Evolutionary conservation across 2,797 vertebrate species (phyloP).

Genomic region (Aulostomus chinensis): DNA sequence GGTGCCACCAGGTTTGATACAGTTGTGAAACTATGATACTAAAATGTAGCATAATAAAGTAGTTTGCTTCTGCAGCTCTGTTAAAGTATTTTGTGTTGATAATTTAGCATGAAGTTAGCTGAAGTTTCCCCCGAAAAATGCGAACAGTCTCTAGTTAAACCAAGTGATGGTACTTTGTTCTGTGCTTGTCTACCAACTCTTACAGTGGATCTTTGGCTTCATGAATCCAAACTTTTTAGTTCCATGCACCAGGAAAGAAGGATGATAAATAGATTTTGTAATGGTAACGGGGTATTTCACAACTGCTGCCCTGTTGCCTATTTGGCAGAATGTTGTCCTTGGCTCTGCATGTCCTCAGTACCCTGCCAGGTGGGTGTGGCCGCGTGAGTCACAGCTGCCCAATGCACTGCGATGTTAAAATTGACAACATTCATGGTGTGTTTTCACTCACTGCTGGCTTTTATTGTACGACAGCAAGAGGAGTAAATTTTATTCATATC

Average conservation of each 20-base stretch:
- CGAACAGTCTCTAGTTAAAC: no score
- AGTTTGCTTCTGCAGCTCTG: no score
- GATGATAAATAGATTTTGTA: not conserved
- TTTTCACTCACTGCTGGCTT: conserved; percentile 37
- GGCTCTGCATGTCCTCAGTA: conserved; percentile 1
- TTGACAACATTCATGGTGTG: conserved; percentile 35
- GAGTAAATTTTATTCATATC: not conserved
- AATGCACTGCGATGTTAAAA: conserved; percentile 21
- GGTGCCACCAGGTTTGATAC: no score
- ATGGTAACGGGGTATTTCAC: conserved; percentile 9
- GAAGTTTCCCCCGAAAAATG: no score
- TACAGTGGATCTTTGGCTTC: no score
- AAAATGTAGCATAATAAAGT: no score
- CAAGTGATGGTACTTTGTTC: no score
- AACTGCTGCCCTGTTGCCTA: conserved; percentile 9
- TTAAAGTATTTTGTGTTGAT: not conserved
- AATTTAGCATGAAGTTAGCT: no score
- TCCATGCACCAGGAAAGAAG: not conserved
- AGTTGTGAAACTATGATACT: no score
- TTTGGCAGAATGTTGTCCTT: conserved; percentile 29
- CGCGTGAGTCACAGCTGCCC: conserved; percentile 55
- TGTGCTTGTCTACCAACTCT: no score
- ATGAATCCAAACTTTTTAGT: no score
- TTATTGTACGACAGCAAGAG: not conserved
- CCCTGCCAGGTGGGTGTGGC: conserved; percentile 63